Percentiles rank a stretch among this genome's conserved stretches.
Conservation (phyloP, 2,797 vertebrate genomes). For the Xerus rutilus region DNA sequence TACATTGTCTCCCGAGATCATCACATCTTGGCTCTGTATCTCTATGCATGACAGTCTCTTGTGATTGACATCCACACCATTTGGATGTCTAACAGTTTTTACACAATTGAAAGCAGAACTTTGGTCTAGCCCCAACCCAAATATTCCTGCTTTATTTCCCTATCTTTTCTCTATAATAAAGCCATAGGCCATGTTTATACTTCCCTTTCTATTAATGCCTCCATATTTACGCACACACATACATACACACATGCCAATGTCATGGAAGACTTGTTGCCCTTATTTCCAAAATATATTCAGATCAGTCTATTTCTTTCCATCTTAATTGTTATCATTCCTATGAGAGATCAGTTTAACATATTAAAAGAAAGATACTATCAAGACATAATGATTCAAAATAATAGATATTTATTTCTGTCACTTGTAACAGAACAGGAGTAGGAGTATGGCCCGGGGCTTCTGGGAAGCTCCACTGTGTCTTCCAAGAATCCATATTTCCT, state of each 20-base stretch:
- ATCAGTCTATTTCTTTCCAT: background rate
- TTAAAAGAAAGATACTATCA: background rate
- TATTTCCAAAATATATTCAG: background rate
- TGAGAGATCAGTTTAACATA: background rate
- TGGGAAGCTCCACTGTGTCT: background rate
- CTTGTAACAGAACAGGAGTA: background rate
- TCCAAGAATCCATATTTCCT: background rate
- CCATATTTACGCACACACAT: background rate
- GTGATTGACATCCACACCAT: background rate
- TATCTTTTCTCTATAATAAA: background rate
- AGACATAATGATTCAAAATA: background rate
- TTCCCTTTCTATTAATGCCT: background rate
- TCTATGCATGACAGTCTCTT: background rate
- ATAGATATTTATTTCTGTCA: background rate
- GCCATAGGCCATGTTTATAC: background rate
- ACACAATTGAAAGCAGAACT: background rate
- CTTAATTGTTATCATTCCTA: background rate
- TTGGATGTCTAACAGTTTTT: background rate
- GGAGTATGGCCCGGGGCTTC: background rate
- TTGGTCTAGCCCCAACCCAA: background rate
- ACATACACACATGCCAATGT: background rate
- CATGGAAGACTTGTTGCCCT: background rate
- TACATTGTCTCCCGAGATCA: background rate
- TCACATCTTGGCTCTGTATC: background rate
- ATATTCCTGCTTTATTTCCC: background rate